Conservation (phyloP, 2,797 vertebrate genomes). For the Tenualosa ilisha region DNA sequence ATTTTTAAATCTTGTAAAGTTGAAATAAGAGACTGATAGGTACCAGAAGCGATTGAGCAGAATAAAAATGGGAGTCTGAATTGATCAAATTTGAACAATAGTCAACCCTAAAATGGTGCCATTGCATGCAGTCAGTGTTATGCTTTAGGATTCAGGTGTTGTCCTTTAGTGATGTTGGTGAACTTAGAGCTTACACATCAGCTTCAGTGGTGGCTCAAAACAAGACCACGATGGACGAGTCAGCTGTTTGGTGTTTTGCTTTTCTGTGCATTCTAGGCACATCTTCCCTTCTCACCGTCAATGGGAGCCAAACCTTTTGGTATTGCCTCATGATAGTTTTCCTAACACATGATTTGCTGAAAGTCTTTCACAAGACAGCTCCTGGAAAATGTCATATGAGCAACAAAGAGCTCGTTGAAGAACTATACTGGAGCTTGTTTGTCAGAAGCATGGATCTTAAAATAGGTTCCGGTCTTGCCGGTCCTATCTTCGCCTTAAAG, state of each 20-base stretch:
- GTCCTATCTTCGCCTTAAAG: constrained; percentile 61
- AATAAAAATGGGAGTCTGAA: too few relatives aligned
- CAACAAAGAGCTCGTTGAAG: constrained; percentile 67
- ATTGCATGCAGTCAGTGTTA: background rate
- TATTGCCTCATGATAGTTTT: constrained; percentile 45
- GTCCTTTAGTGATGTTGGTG: background rate
- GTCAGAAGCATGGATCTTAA: constrained; percentile 59
- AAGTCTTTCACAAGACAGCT: constrained; percentile 27
- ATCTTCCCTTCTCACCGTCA: constrained; percentile 1
- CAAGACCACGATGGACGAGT: background rate
- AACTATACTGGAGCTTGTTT: constrained; percentile 51
- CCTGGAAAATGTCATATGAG: constrained; percentile 43
- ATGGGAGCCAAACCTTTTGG: background rate
- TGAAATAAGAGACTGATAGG: too few relatives aligned
- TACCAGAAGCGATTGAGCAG: too few relatives aligned
- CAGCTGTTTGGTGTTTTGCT: constrained; percentile 25
- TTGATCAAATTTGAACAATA: too few relatives aligned
- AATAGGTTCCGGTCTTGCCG: constrained; percentile 55
- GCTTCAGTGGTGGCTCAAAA: too few relatives aligned
- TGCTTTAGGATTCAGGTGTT: background rate
- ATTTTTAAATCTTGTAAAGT: too few relatives aligned
- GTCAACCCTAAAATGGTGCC: too few relatives aligned
- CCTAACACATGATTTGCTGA: constrained; percentile 42
- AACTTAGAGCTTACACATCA: too few relatives aligned
- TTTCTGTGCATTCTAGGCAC: background rate